Conservation (phyloP, 2,113 vertebrate species). For the Podilymbus podiceps region DNA sequence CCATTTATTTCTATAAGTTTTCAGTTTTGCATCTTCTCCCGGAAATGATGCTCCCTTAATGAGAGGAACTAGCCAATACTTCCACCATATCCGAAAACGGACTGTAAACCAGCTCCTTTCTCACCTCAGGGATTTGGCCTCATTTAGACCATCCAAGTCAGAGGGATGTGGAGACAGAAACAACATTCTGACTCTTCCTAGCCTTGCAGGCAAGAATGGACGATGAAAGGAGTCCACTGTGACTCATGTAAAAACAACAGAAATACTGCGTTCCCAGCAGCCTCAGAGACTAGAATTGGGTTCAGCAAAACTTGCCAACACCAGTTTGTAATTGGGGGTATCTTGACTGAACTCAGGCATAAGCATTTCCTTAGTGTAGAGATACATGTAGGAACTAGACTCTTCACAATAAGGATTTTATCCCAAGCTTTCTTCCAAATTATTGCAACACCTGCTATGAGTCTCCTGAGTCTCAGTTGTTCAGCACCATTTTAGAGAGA, state of each 20-base stretch:
- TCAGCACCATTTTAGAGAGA: neutral
- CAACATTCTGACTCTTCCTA: neutral
- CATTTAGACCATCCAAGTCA: neutral
- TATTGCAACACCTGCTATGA: neutral
- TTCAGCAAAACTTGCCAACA: neutral
- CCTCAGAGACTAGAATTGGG: neutral
- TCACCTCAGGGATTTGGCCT: neutral
- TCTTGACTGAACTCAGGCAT: neutral
- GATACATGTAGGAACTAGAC: neutral
- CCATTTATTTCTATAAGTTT: neutral
- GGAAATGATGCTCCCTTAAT: neutral
- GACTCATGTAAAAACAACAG: neutral
- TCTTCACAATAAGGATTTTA: neutral
- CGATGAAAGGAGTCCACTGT: neutral
- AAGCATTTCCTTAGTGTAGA: neutral
- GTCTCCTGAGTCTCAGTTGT: neutral
- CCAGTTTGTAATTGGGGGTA: neutral
- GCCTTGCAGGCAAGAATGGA: neutral
- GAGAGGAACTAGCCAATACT: neutral
- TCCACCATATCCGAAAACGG: neutral
- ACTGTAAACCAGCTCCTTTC: neutral
- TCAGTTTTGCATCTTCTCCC: neutral
- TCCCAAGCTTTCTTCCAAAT: neutral
- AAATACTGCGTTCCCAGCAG: neutral
- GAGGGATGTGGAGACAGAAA: neutral